These are phyloP conservation scores for Euura lappo DNA, from an alignment of 1,140 invertebrate species.

Conservation along the genomic window DNA sequence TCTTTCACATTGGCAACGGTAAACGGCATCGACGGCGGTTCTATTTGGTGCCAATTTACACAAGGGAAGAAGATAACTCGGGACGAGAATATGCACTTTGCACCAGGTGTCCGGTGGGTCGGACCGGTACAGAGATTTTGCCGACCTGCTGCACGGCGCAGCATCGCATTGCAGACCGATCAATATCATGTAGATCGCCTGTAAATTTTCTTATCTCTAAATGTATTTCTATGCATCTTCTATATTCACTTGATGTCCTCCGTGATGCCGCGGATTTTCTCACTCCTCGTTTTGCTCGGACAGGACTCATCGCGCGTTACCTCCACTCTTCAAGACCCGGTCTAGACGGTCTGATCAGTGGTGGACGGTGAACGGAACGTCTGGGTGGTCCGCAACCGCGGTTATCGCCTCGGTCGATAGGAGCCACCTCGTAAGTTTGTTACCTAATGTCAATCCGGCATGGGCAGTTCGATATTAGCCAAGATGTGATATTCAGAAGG, in stretches of 20 bases:
- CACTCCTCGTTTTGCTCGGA: background rate
- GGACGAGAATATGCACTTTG: constrained; percentile 6
- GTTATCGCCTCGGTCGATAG: background rate
- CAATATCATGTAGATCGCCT: background rate
- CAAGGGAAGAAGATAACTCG: background rate
- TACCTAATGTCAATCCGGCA: background rate
- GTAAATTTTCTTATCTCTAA: background rate
- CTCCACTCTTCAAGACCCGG: background rate
- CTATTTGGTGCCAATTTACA: constrained; percentile 5
- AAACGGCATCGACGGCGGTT: background rate
- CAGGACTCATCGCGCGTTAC: background rate
- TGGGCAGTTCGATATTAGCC: background rate
- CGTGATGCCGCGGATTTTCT: background rate
- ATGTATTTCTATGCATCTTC: background rate
- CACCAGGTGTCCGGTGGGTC: background rate
- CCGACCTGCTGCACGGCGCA: background rate
- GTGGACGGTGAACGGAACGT: background rate
- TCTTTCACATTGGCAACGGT: background rate
- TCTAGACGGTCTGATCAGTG: background rate
- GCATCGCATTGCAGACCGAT: background rate
- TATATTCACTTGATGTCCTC: background rate
- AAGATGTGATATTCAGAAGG: background rate
- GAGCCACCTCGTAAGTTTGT: background rate
- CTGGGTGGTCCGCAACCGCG: background rate
- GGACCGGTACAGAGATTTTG: background rate